Evolutionary conservation across 2,113 vertebrate species (phyloP).

Genomic region (Lepus europaeus): DNA sequence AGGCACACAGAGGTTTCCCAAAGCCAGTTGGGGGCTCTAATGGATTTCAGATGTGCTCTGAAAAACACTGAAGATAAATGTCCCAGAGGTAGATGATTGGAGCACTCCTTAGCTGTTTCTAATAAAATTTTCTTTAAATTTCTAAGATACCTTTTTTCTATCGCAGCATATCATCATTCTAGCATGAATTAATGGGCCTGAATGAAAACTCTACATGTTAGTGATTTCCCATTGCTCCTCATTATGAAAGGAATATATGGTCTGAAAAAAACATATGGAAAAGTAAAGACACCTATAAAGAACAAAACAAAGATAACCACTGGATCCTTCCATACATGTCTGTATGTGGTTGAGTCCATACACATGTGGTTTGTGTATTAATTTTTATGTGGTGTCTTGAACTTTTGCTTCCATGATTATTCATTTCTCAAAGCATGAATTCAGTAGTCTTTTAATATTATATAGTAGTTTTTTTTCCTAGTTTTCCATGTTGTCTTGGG

Average conservation of each 20-base stretch:
- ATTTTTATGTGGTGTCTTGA: conserved; percentile 42
- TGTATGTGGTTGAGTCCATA: conserved; percentile 33
- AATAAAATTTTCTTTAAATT: conserved; percentile 81
- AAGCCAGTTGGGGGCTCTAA: conserved; percentile 45
- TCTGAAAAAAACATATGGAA: neutral
- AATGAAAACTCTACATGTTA: conserved; percentile 55
- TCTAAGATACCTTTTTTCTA: conserved; percentile 50
- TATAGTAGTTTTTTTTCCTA: neutral
- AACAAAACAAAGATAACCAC: conserved; percentile 1
- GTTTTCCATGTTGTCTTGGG: neutral
- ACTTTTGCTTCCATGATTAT: neutral
- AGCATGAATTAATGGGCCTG: conserved; percentile 59
- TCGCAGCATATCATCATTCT: conserved; percentile 71
- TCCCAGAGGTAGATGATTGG: conserved; percentile 61
- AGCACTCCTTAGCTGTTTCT: conserved; percentile 61
- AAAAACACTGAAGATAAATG: conserved; percentile 54
- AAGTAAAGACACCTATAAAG: conserved; percentile 13
- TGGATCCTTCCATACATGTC: neutral
- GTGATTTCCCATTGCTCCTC: conserved; percentile 57
- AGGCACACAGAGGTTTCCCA: neutral
- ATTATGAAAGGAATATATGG: conserved; percentile 59
- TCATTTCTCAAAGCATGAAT: conserved; percentile 17
- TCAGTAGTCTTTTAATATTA: neutral
- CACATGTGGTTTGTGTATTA: neutral
- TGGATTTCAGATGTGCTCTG: conserved; percentile 71